phyloP scores from a whole-genome alignment of 1,140 invertebrate species.

The Drosophila baimaii region DNA sequence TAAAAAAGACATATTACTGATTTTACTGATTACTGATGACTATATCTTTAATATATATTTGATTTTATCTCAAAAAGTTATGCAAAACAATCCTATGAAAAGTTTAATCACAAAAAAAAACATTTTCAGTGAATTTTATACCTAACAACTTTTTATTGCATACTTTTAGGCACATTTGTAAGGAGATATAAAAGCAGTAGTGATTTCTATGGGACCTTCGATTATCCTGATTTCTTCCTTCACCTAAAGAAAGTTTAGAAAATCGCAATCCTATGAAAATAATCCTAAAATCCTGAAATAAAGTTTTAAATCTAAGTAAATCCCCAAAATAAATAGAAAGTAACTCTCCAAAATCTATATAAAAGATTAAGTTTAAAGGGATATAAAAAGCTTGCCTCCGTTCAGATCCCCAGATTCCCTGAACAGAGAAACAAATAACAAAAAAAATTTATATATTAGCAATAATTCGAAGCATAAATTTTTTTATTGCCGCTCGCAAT shows the following conservation, averaged over 20 bases:
- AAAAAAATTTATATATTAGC: slow-evolving; percentile 63
- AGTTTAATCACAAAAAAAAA: no score
- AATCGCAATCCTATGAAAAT: neutral
- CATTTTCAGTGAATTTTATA: no score
- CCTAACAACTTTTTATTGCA: no score
- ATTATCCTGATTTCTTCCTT: neutral
- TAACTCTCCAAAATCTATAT: neutral
- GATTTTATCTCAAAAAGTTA: no score
- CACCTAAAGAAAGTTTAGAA: neutral
- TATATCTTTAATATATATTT: no score
- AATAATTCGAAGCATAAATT: slow-evolving; percentile 76
- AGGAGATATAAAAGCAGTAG: rapidly evolving
- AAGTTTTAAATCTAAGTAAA: neutral
- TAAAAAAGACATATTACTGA: no score
- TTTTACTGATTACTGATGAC: no score
- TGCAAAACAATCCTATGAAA: no score
- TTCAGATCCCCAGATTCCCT: neutral
- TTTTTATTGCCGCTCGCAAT: slow-evolving; percentile 77
- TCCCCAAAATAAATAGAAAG: neutral
- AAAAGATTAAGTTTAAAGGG: neutral
- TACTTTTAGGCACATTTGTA: neutral
- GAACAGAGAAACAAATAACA: slow-evolving; percentile 20
- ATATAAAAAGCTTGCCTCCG: slow-evolving; percentile 12
- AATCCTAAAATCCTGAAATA: neutral
- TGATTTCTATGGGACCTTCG: rapidly evolving